A percentile compares a stretch with the other conserved stretches of the same genome.
phyloP scores from a whole-genome alignment of 2,888 invertebrate genomes.

The Alcis repandata region DNA sequence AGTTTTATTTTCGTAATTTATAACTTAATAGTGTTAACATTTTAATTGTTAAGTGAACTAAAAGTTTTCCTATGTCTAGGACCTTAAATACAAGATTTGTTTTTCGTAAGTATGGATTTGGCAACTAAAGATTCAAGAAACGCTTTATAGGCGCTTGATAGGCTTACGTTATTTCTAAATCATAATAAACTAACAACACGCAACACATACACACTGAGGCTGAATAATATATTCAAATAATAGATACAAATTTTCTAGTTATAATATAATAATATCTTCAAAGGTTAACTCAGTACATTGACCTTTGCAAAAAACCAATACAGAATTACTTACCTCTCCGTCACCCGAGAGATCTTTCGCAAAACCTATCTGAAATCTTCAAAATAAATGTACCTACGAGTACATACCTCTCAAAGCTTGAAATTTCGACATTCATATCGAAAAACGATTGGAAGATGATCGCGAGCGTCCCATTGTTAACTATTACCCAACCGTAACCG shows the following conservation, averaged over 20 bases:
- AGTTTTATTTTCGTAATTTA: neutral
- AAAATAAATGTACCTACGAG: too few relatives aligned
- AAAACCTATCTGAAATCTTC: conserved; percentile 44
- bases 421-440: conserved; percentile 68
- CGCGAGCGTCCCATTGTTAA: conserved; percentile 52
- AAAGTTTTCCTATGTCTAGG: too few relatives aligned
- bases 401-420: conserved; percentile 60
- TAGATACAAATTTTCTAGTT: too few relatives aligned
- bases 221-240: too few relatives aligned
- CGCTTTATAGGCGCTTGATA: too few relatives aligned
- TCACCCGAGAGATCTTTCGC: conserved; percentile 53
- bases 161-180: too few relatives aligned
- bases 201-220: neutral
- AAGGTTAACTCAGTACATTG: conserved; percentile 6
- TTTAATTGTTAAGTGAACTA: neutral
- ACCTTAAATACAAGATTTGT: too few relatives aligned
- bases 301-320: neutral
- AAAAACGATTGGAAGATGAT: conserved; percentile 65
- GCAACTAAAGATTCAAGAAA: too few relatives aligned
- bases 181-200: too few relatives aligned
- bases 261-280: neutral
- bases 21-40: neutral
- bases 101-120: too few relatives aligned
- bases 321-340: neutral
- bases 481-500: conserved; percentile 67